Percentiles rank a stretch among this genome's conserved stretches.
These are phyloP conservation scores for Lepilemur septentrionalis DNA, from an alignment of 2,797 vertebrate species.

Conservation along the genomic window DNA sequence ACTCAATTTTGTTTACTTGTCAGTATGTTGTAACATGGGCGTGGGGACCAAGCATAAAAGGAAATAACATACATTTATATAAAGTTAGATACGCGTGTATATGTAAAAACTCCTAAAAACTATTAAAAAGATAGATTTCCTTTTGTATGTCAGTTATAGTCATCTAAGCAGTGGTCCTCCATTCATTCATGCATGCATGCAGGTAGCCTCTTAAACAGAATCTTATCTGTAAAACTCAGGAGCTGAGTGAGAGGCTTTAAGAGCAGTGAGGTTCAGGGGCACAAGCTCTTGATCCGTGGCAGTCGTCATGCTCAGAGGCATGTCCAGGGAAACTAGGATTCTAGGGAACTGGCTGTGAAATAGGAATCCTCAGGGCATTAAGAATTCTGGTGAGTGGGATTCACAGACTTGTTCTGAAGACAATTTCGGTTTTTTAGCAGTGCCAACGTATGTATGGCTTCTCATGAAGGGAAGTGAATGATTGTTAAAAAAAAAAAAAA, in stretches of 20 bases:
- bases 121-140: not conserved
- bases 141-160: not conserved
- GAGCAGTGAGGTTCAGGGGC: not conserved
- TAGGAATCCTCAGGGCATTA: not conserved
- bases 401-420: not conserved
- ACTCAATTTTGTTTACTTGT: conserved; percentile 7
- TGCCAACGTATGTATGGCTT: not conserved
- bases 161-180: not conserved
- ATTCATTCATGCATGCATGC: not conserved
- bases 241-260: not conserved
- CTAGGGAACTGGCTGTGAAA: not conserved
- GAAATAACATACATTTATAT: not conserved
- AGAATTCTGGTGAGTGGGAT: not conserved
- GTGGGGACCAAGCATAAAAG: not conserved
- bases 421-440: not conserved
- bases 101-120: conserved; percentile 4
- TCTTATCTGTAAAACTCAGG: not conserved
- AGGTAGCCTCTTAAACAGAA: not conserved
- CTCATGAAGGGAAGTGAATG: not conserved
- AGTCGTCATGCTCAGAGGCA: not conserved
- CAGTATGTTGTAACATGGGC: not conserved
- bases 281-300: not conserved
- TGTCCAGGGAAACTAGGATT: not conserved
- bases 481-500: not conserved
- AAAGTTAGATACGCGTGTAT: not conserved